Conservation (phyloP, 1,140 invertebrate species). For the Thaumetopoea pityocampa region DNA sequence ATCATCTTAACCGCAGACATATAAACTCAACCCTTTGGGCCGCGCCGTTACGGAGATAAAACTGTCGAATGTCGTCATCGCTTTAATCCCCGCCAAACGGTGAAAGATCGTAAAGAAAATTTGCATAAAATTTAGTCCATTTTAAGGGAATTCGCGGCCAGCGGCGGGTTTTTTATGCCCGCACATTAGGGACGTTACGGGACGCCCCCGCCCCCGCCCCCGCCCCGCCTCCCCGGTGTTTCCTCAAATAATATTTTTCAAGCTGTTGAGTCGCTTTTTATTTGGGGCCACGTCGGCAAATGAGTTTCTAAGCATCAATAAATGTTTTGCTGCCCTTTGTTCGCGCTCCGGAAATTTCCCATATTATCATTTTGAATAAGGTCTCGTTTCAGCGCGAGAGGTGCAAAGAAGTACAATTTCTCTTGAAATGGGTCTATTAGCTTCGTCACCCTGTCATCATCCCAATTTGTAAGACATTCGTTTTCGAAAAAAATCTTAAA, state of each 20-base stretch:
- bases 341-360: constrained; percentile 22
- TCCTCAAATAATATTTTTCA: constrained; percentile 52
- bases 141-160: constrained; percentile 35
- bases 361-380: constrained; percentile 33
- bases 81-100: constrained; percentile 38
- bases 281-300: constrained; percentile 39
- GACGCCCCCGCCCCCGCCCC: constrained; percentile 21
- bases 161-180: constrained; percentile 34
- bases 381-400: background rate
- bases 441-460: too few relatives aligned
- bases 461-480: too few relatives aligned
- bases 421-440: too few relatives aligned
- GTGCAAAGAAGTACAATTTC: too few relatives aligned
- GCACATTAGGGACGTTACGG: constrained; percentile 50
- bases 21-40: constrained; percentile 12
- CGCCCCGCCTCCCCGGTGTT: too few relatives aligned
- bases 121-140: constrained; percentile 44
- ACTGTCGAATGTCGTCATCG: constrained; percentile 26
- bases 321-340: constrained; percentile 37
- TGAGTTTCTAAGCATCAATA: constrained; percentile 59
- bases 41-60: constrained; percentile 16
- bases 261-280: constrained; percentile 53
- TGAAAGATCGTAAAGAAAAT: constrained; percentile 43
- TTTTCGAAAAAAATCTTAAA: too few relatives aligned
- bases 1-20: constrained; percentile 8